Evolutionary conservation across 92 coral and sea anemone species (phyloP).

Genomic region (Parazoanthus darwini): DNA sequence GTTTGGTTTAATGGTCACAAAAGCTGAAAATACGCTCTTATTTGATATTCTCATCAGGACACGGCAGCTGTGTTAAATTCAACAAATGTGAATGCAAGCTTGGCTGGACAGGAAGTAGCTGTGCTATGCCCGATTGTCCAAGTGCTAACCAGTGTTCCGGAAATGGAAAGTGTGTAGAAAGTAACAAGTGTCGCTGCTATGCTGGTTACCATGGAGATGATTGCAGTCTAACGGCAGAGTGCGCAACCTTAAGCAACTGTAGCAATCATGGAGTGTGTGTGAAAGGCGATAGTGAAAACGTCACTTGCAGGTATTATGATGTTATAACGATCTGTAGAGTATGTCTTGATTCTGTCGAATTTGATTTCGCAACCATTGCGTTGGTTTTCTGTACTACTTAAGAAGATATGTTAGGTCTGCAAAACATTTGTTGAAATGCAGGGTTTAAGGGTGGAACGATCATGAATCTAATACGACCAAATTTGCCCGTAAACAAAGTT

Average conservation of each 20-base stretch:
- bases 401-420: too few relatives aligned
- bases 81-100: slow-evolving; percentile 28
- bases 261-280: slow-evolving; percentile 56
- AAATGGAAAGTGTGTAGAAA: slow-evolving; percentile 57
- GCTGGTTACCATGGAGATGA: slow-evolving; percentile 46
- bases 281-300: slow-evolving; percentile 2
- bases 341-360: too few relatives aligned
- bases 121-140: slow-evolving; percentile 48
- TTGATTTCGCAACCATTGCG: too few relatives aligned
- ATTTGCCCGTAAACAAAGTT: too few relatives aligned
- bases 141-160: slow-evolving; percentile 45
- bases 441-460: too few relatives aligned
- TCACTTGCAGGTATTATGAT: slow-evolving; percentile 48
- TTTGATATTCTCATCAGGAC: slow-evolving; percentile 4
- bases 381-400: too few relatives aligned
- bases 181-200: slow-evolving; percentile 52
- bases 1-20: too few relatives aligned
- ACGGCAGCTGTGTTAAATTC: slow-evolving; percentile 32
- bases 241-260: slow-evolving; percentile 53
- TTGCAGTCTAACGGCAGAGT: slow-evolving; percentile 51
- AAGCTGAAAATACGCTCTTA: too few relatives aligned
- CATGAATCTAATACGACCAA: too few relatives aligned
- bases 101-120: slow-evolving; percentile 52
- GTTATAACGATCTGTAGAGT: not conserved
- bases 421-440: too few relatives aligned